phyloP scores from a whole-genome alignment of 2,888 invertebrate species.

The Chrysina gloriosa region DNA sequence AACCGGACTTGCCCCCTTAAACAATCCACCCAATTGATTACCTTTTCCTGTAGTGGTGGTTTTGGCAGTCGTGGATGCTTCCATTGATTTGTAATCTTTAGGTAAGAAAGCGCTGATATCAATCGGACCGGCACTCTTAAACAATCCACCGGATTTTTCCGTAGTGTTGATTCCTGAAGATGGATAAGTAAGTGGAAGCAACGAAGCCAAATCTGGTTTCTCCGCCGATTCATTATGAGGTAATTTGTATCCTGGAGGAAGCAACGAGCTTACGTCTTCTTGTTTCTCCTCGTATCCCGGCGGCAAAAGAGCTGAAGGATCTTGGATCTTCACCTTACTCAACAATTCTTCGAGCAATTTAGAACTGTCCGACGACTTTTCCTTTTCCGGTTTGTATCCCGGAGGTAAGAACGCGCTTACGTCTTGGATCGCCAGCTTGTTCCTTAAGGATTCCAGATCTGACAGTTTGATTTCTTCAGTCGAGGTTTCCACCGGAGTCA shows the following conservation, averaged over 20 bases:
- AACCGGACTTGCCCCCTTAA: conserved; percentile 60
- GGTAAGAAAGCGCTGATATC: conserved; percentile 63
- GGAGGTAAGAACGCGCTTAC: conserved; percentile 60
- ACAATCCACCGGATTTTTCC: conserved; percentile 20
- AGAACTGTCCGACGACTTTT: conserved; percentile 38
- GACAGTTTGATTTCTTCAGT: conserved; percentile 65
- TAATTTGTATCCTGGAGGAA: conserved; percentile 72
- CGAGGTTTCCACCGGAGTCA: too few relatives aligned
- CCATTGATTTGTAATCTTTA: conserved; percentile 62
- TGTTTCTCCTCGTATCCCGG: conserved; percentile 39
- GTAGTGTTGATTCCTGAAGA: conserved; percentile 58
- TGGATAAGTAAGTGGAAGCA: conserved; percentile 74
- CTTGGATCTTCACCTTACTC: conserved; percentile 53
- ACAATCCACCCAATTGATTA: conserved; percentile 20
- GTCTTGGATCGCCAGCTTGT: conserved; percentile 43
- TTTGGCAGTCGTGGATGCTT: conserved; percentile 52
- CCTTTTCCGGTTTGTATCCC: conserved; percentile 45
- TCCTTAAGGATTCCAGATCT: conserved; percentile 58
- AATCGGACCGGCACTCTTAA: conserved; percentile 60
- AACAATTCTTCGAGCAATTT: conserved; percentile 50
- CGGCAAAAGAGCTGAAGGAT: conserved; percentile 52
- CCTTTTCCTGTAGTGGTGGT: conserved; percentile 44
- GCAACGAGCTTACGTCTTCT: conserved; percentile 65
- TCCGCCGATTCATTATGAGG: conserved; percentile 55
- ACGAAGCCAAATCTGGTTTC: conserved; percentile 66